phyloP scores from a whole-genome alignment of 2,797 vertebrate species.

The Myotis daubentonii region DNA sequence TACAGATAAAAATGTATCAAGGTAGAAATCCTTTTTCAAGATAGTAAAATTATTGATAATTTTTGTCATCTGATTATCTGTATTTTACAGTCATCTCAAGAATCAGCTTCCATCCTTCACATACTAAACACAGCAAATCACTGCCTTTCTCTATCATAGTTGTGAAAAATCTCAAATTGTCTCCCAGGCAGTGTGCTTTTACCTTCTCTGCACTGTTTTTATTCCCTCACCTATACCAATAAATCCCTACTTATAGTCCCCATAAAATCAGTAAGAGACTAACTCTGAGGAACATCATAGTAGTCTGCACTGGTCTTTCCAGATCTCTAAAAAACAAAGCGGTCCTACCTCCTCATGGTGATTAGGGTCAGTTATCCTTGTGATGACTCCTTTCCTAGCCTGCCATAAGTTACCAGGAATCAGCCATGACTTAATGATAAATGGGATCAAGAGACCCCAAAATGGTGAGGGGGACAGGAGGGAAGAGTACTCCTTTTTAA shows the following conservation, averaged over 20 bases:
- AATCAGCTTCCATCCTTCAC: not conserved
- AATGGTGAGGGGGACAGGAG: not conserved
- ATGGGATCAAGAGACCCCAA: not conserved
- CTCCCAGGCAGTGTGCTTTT: not conserved
- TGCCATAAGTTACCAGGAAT: not conserved
- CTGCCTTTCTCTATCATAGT: not conserved
- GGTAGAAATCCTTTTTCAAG: not conserved
- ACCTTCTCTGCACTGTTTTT: not conserved
- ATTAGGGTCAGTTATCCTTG: not conserved
- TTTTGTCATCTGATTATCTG: conserved; percentile 12
- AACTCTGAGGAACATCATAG: not conserved
- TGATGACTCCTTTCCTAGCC: not conserved
- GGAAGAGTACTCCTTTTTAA: not conserved
- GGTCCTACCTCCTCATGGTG: not conserved
- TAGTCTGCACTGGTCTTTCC: not conserved
- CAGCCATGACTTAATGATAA: not conserved
- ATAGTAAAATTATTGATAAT: not conserved
- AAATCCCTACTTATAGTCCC: not conserved
- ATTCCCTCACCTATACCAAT: not conserved
- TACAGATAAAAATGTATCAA: conserved; percentile 14
- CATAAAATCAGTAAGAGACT: not conserved
- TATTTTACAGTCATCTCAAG: conserved; percentile 1
- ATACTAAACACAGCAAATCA: not conserved
- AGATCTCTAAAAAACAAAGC: not conserved
- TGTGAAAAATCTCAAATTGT: not conserved